Evolutionary conservation across 2,113 vertebrate genomes (phyloP).

Genomic region (Grus americana): DNA sequence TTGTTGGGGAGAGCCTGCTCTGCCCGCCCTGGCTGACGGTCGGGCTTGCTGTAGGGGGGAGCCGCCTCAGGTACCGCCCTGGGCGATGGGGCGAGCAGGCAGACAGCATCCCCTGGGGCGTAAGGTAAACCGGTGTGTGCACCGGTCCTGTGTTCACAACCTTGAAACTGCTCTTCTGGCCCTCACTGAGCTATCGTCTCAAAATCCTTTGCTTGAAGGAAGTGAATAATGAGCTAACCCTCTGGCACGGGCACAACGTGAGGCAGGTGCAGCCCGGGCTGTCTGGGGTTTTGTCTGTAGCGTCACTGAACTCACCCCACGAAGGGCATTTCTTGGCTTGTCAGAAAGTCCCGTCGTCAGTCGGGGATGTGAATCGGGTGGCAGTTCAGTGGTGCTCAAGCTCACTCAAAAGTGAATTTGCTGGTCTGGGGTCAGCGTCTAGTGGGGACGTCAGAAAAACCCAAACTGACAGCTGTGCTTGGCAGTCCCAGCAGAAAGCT

Average conservation of each 20-base stretch:
- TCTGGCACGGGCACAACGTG: rapidly evolving
- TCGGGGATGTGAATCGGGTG: neutral
- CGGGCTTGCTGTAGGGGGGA: neutral
- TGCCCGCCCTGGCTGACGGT: neutral
- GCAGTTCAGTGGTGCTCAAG: neutral
- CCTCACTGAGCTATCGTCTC: neutral
- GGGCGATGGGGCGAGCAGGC: neutral
- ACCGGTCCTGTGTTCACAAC: neutral
- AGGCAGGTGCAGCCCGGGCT: neutral
- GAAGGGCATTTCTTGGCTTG: neutral
- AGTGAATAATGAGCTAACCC: neutral
- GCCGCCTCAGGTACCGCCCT: neutral
- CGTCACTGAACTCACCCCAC: neutral
- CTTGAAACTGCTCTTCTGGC: neutral
- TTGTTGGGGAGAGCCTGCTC: neutral
- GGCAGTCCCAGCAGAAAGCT: neutral
- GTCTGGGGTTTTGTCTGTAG: neutral
- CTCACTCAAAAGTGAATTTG: neutral
- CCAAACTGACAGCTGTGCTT: neutral
- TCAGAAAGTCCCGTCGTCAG: neutral
- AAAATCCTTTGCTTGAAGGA: neutral
- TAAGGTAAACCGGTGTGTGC: neutral
- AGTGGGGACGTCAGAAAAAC: neutral
- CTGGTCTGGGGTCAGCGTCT: neutral
- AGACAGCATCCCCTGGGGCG: neutral